These are phyloP conservation scores for Pangasianodon gigas DNA, from an alignment of 2,113 vertebrate genomes.

Conservation along the genomic window DNA sequence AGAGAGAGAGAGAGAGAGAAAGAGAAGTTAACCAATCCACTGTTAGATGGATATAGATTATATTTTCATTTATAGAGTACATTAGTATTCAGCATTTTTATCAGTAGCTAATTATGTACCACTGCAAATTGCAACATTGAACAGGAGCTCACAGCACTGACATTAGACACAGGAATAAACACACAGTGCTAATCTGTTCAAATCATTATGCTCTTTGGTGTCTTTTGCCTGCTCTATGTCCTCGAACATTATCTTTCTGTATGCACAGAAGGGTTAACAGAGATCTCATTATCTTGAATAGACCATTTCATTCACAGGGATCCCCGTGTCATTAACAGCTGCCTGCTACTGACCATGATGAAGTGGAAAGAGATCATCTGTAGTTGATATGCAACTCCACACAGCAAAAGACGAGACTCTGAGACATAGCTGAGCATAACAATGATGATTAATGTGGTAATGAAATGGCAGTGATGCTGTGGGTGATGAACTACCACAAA, in stretches of 20 bases:
- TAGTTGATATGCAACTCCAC: neutral
- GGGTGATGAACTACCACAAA: neutral
- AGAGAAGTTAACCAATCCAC: neutral
- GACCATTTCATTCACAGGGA: neutral
- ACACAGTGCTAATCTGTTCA: neutral
- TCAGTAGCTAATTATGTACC: neutral
- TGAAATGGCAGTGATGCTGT: neutral
- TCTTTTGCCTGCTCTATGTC: neutral
- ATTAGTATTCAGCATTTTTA: neutral
- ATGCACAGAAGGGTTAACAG: neutral
- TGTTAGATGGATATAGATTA: neutral
- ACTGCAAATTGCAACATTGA: neutral
- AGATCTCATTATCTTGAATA: neutral
- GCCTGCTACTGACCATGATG: conserved; percentile 6
- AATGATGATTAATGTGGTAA: neutral
- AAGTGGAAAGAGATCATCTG: neutral
- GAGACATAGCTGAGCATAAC: neutral
- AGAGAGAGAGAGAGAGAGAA: conserved; percentile 18
- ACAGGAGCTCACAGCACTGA: neutral
- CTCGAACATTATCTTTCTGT: neutral
- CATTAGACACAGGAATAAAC: neutral
- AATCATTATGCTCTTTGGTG: neutral
- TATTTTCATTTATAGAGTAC: neutral
- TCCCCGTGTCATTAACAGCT: neutral
- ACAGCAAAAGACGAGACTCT: neutral